Base-by-base conservation (phyloP, 2,797 vertebrate species). In the Pantherophis vulpinus region DNA sequence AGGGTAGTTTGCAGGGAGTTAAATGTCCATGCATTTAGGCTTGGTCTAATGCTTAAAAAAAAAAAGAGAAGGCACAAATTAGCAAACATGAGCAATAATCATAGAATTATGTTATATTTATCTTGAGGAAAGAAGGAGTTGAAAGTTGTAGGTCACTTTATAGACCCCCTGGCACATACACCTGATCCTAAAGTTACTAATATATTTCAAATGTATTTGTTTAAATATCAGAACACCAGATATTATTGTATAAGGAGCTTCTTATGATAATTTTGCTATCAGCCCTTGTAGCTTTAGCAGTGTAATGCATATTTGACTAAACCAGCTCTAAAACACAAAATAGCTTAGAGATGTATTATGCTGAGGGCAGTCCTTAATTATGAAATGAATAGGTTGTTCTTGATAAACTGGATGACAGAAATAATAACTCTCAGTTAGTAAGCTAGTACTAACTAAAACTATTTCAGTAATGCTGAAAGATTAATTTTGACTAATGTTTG, bases 381-480 rank as follows among this genome's bases (percentile, higher is more conserved):
- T 90, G 87, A 92, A 92, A 6, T 79, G 10, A 90, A 90, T 66
- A 55, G 74, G 63, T n/a, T 63, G 83, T 9, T 59, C 51, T 86
- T 86, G 88, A 90, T 66, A 54, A 86, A 27, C 8, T 63, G n/a
- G 74, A 42, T 90, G 51, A 90, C 59, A 90, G 47, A 93, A 92
- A 93, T 60, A 25, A 63, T 66, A 32, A 63, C 5, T 20, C 9
- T 86, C 74, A 42, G 59, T 66, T 90, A 90, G 59, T 42, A 90
- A 86, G 79, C 79, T 90, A 66, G 32, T 25, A 11, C 59, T 90
- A 47, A 90, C n/a, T 88, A 88, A 92, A 47, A 27, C 63, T 42
- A 59, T 93, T 90, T 90, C 88, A 86, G 42, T 16, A 89, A 83
- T 42, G 32, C 59, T 32, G 74, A 92, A 54, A 89, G 63, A 88